Percentiles rank a stretch among this genome's conserved stretches.
phyloP scores from a whole-genome alignment of 2,888 invertebrate genomes.

The Tupiocoris notatus region DNA sequence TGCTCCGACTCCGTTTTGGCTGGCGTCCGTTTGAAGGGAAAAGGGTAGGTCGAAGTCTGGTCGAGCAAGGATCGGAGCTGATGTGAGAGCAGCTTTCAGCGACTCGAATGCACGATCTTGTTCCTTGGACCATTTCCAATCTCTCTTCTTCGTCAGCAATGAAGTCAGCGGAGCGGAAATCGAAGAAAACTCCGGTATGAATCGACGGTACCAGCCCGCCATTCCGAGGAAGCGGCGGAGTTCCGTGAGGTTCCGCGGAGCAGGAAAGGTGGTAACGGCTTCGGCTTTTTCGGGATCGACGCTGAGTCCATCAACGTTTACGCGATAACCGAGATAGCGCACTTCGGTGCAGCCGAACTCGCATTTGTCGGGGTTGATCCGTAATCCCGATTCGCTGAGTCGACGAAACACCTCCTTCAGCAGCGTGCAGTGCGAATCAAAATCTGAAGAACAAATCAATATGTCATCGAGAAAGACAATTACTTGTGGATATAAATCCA shows the following conservation, averaged over 20 bases:
- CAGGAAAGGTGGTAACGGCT: neutral
- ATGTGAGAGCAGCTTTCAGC: slow-evolving; percentile 8
- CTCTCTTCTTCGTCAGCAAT: slow-evolving; percentile 21
- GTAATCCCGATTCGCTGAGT: slow-evolving; percentile 9
- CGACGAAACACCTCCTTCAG: slow-evolving; percentile 7
- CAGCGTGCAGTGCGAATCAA: neutral
- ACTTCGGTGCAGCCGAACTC: slow-evolving; percentile 21
- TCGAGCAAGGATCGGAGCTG: slow-evolving; percentile 16
- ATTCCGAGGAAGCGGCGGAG: slow-evolving; percentile 34
- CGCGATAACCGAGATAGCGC: slow-evolving; percentile 17
- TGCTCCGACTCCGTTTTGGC: slow-evolving; percentile 8
- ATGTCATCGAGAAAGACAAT: slow-evolving; percentile 36
- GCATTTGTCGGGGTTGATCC: slow-evolving; percentile 27
- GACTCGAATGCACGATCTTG: slow-evolving; percentile 22
- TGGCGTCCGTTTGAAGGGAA: slow-evolving; percentile 18
- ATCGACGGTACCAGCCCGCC: slow-evolving; percentile 28
- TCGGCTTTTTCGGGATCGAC: slow-evolving; percentile 17
- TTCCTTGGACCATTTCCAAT: slow-evolving; percentile 21
- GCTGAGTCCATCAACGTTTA: neutral
- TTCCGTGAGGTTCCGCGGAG: slow-evolving; percentile 4
- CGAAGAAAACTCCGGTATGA: slow-evolving; percentile 5
- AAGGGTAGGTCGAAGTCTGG: slow-evolving; percentile 19
- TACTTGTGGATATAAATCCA: slow-evolving; percentile 36
- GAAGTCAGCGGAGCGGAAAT: slow-evolving; percentile 17
- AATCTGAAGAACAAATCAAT: slow-evolving; percentile 26